Base-by-base conservation (phyloP, 2,797 vertebrate genomes). In the Streptopelia turtur region DNA sequence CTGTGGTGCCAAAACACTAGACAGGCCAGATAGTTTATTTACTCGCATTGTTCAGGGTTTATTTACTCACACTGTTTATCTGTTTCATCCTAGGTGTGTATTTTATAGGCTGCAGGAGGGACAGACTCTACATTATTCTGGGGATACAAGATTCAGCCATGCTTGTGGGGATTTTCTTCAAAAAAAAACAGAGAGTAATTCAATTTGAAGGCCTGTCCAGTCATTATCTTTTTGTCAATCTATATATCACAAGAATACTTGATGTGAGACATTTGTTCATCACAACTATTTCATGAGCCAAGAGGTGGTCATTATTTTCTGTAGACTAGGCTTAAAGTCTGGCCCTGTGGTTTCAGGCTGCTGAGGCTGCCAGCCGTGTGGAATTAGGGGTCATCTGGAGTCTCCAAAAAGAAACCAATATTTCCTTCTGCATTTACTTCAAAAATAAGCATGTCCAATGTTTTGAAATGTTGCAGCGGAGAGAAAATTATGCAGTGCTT, bases 361-460 rank as follows among this genome's bases (percentile, higher is more conserved):
- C 31, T 59, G 72, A 74, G 45, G 28, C 66, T 43, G 71, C 57
- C 13, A 14, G 31, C 7, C 13, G 24, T 31, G 5, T 49, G 86
- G 39, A 55, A 16, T 70, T 69, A 24, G 22, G 6, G n/a, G 10
- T 50, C 13, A 22, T 0, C 0, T 24, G 24, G 43, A n/a, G 25
- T 12, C 8, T 64, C 24, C 28, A 61, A 78, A 53, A 72, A 8
- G 16, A 61, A 30, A 33, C 33, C 13, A 78, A 47, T 13, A 55
- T 66, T 56, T 66, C 3, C 25, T 78, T 72, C 5, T 55, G 45
- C 39, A 6, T 53, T 69, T 71, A 22, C 17, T 39, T 71, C 21
- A 47, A 37, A 63, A 39, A 52, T 47, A 71, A 50, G 5, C 25
- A 30, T 15, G 4, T 35, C 13, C 37, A 35, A 11, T 23, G 14